Evolutionary conservation across 1,140 invertebrate genomes (phyloP).

Genomic region (Drosophila kohkoa): DNA sequence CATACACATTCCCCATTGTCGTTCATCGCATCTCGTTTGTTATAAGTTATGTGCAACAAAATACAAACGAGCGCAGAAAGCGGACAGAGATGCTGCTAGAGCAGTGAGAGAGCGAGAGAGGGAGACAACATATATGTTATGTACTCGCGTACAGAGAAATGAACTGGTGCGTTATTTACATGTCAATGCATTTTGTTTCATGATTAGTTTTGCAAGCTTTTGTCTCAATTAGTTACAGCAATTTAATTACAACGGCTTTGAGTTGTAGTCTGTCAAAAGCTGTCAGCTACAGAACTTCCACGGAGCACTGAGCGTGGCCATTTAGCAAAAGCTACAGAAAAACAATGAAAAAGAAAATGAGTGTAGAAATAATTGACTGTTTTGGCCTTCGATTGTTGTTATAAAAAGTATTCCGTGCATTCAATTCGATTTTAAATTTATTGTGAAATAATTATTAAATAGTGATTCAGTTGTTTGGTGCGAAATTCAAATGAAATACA

Average conservation of each 20-base stretch:
- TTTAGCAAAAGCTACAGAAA: not conserved
- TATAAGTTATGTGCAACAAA: conserved; percentile 35
- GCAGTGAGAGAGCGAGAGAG: not conserved
- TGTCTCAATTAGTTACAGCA: conserved; percentile 43
- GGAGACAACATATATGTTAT: conserved; percentile 3
- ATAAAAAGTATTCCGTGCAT: not conserved
- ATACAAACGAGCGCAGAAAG: conserved; percentile 5
- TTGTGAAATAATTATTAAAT: no score
- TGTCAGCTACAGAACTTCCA: conserved; percentile 60
- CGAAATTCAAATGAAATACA: not conserved
- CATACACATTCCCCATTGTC: conserved; percentile 10
- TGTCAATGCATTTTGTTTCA: conserved; percentile 70
- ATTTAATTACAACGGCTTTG: conserved; percentile 47
- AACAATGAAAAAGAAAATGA: not conserved
- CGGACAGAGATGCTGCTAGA: not conserved
- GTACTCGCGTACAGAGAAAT: conserved; percentile 28
- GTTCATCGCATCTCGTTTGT: conserved; percentile 15
- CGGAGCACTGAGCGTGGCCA: not conserved
- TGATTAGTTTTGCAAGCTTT: conserved; percentile 61
- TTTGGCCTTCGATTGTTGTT: not conserved
- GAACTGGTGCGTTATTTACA: conserved; percentile 69
- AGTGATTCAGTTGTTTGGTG: not conserved
- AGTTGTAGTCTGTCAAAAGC: conserved; percentile 44
- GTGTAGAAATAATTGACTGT: not conserved
- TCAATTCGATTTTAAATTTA: no score